A percentile compares a stretch with the other conserved stretches of the same genome.
phyloP scores from a whole-genome alignment of 37 sponge, comb jelly and placozoan genomes.

The Aplysina aerophoba region DNA sequence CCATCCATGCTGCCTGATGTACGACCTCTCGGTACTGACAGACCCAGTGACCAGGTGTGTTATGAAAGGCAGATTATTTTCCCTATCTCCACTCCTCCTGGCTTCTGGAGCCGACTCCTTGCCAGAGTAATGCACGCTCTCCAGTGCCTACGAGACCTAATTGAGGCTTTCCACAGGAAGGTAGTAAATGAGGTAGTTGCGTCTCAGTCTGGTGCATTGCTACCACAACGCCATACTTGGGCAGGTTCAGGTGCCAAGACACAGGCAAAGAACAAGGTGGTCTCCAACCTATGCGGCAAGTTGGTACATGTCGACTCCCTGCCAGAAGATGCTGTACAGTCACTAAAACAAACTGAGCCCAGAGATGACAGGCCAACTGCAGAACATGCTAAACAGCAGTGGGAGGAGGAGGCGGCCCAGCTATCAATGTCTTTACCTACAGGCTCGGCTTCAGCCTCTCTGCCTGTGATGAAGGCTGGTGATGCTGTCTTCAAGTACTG shows the following conservation, averaged over 20 bases:
- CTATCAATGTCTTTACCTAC: too few species aligned
- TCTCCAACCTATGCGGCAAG: too few species aligned
- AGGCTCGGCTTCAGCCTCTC: too few species aligned
- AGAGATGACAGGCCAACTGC: neutral
- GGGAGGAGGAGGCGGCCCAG: too few species aligned
- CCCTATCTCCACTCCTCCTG: conserved; percentile 56
- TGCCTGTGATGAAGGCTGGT: neutral
- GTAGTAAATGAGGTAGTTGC: too few species aligned
- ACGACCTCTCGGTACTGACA: conserved; percentile 31
- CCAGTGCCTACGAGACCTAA: too few species aligned
- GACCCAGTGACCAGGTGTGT: conserved; percentile 5
- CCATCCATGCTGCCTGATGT: conserved; percentile 75
- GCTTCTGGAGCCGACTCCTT: conserved; percentile 79
- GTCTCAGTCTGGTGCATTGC: too few species aligned
- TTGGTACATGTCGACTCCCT: too few species aligned
- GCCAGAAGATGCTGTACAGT: neutral
- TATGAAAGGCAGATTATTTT: conserved; percentile 37
- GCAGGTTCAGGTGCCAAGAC: too few species aligned
- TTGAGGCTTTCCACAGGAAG: neutral
- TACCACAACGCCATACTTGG: too few species aligned
- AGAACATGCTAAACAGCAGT: neutral
- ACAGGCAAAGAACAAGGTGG: too few species aligned
- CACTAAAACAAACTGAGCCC: neutral
- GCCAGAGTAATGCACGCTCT: conserved; percentile 63
- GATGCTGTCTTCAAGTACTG: conserved; percentile 51